Evolutionary conservation across 2,113 vertebrate genomes (phyloP).

Genomic region (Australoheros scitulus): DNA sequence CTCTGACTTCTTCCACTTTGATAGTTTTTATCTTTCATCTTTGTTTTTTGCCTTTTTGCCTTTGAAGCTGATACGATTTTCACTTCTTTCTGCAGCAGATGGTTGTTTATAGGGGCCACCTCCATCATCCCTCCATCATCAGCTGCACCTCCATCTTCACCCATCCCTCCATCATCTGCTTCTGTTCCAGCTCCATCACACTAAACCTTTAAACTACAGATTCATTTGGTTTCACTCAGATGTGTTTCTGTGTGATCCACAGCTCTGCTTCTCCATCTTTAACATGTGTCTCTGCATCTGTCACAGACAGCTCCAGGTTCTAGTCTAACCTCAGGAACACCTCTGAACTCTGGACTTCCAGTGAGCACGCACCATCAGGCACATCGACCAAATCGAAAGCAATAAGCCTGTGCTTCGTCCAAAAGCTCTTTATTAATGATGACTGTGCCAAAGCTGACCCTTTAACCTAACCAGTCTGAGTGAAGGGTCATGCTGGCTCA

Average conservation of each 20-base stretch:
- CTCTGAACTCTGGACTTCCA: neutral
- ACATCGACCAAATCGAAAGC: neutral
- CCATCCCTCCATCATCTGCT: neutral
- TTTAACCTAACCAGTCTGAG: too few relatives aligned
- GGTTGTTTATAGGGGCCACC: slow-evolving; percentile 58
- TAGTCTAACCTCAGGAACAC: neutral
- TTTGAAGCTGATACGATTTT: slow-evolving; percentile 59
- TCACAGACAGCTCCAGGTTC: neutral
- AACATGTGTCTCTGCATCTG: neutral
- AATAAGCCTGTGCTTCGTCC: neutral
- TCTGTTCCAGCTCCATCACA: neutral
- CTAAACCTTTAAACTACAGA: neutral
- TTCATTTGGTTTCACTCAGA: neutral
- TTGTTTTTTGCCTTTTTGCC: slow-evolving; percentile 41
- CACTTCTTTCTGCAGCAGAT: slow-evolving; percentile 45
- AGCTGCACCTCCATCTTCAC: neutral
- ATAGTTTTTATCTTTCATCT: slow-evolving; percentile 42
- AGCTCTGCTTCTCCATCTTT: neutral
- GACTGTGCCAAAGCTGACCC: too few relatives aligned
- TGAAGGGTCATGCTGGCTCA: too few relatives aligned
- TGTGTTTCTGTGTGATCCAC: neutral
- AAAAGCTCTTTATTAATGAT: too few relatives aligned
- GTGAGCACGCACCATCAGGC: neutral
- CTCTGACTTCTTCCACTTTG: slow-evolving; percentile 2
- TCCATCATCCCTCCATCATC: neutral